Evolutionary conservation across 2,113 vertebrate genomes (phyloP).

Genomic region (Alouatta palliata): DNA sequence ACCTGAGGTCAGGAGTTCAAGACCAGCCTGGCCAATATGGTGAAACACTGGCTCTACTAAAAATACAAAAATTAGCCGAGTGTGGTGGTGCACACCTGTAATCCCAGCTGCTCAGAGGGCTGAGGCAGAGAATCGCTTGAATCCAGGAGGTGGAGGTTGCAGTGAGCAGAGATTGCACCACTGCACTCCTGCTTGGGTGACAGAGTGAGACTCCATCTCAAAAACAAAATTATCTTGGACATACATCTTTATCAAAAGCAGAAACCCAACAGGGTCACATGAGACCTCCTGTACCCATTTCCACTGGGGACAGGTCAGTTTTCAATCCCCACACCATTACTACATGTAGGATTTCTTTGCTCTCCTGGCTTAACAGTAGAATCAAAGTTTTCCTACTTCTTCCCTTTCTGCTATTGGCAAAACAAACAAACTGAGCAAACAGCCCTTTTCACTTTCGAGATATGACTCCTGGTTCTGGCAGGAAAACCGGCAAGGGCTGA

Average conservation of each 20-base stretch:
- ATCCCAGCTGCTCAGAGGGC: too few species aligned
- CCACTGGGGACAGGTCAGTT: rapidly evolving
- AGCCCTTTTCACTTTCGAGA: not conserved
- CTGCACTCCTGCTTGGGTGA: too few species aligned
- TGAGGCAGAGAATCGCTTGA: too few species aligned
- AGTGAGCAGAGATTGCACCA: too few species aligned
- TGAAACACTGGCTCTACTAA: too few species aligned
- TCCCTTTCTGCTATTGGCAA: not conserved
- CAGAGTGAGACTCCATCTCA: too few species aligned
- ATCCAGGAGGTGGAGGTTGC: too few species aligned
- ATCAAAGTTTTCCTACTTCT: not conserved
- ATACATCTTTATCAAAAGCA: not conserved
- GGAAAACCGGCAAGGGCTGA: not conserved
- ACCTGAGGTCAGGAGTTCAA: too few species aligned
- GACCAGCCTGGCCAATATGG: too few species aligned
- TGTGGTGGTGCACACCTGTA: too few species aligned
- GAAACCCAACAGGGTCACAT: not conserved
- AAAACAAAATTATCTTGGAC: not conserved
- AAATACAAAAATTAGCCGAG: too few species aligned
- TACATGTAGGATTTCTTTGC: not conserved
- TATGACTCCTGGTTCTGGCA: not conserved
- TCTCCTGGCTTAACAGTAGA: not conserved
- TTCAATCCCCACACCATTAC: not conserved
- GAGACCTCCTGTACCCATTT: not conserved
- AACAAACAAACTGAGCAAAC: not conserved